Evolutionary conservation across 2,113 vertebrate species (phyloP).

Genomic region (Hemiscyllium ocellatum): DNA sequence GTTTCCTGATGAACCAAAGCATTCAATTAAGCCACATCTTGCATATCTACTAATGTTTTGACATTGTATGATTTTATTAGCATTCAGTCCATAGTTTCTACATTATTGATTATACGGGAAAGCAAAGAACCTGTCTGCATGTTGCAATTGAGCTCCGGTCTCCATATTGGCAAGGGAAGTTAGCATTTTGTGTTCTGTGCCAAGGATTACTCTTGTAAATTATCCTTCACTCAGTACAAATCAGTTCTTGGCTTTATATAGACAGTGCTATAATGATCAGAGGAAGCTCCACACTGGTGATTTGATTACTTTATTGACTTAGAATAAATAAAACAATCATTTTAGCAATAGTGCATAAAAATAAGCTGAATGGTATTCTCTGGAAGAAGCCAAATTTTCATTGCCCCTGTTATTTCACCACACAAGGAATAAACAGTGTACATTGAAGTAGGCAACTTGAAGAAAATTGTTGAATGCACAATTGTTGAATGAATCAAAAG

Average conservation of each 20-base stretch:
- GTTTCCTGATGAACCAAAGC: neutral
- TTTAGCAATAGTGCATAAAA: neutral
- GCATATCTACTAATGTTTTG: neutral
- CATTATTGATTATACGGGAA: neutral
- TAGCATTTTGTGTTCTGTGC: neutral
- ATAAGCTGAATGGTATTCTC: neutral
- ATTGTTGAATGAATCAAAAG: too few relatives aligned
- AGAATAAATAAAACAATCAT: neutral
- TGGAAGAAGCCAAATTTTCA: too few relatives aligned
- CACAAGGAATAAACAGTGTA: too few relatives aligned
- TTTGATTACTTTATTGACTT: neutral
- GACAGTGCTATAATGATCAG: neutral
- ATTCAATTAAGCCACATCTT: neutral
- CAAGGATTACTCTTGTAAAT: neutral
- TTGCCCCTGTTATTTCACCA: too few relatives aligned
- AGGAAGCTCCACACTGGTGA: neutral
- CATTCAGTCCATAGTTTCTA: neutral
- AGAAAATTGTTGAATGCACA: too few relatives aligned
- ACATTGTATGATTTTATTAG: neutral
- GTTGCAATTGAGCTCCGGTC: neutral
- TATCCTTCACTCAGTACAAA: neutral
- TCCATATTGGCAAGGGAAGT: neutral
- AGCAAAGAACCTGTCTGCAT: neutral
- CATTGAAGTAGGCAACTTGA: too few relatives aligned
- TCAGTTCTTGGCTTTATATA: neutral